Percentiles rank a stretch among this genome's conserved stretches.
Evolutionary conservation across 2,113 vertebrate genomes (phyloP).

Genomic region (Myiopsitta monachus): DNA sequence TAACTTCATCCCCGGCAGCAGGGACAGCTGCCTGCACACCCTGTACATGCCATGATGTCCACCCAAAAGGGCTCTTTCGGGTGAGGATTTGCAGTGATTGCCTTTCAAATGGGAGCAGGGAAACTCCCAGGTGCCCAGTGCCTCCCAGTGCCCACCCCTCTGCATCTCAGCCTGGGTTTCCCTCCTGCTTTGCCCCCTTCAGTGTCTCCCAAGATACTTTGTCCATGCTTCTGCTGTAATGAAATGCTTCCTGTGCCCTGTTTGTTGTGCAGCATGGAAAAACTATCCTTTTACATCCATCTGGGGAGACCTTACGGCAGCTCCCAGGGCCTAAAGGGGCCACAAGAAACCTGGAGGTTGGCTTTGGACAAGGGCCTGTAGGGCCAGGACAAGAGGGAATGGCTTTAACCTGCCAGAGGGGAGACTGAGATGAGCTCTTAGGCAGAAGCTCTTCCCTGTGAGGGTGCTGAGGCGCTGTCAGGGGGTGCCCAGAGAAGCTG

Average conservation of each 20-base stretch:
- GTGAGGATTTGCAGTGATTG: background rate
- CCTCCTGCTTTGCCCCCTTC: background rate
- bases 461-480: too few relatives aligned
- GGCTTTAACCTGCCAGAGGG: too few relatives aligned
- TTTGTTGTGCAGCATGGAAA: background rate
- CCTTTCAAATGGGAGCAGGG: too few relatives aligned
- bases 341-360: background rate
- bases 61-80: background rate
- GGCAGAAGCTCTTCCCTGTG: too few relatives aligned
- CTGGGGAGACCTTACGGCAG: background rate
- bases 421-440: too few relatives aligned
- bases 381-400: background rate
- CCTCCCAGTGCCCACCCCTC: background rate
- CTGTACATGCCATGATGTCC: background rate
- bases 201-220: background rate
- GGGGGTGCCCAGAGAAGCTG: too few relatives aligned
- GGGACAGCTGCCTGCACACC: background rate
- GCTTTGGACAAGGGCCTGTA: background rate
- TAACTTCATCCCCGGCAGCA: background rate
- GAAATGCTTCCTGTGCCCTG: accelerated
- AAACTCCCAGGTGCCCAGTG: background rate
- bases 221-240: accelerated
- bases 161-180: background rate
- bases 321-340: background rate
- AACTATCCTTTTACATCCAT: accelerated